Evolutionary conservation across 2,113 vertebrate genomes (phyloP).

Genomic region (Acrocephalus arundinaceus): DNA sequence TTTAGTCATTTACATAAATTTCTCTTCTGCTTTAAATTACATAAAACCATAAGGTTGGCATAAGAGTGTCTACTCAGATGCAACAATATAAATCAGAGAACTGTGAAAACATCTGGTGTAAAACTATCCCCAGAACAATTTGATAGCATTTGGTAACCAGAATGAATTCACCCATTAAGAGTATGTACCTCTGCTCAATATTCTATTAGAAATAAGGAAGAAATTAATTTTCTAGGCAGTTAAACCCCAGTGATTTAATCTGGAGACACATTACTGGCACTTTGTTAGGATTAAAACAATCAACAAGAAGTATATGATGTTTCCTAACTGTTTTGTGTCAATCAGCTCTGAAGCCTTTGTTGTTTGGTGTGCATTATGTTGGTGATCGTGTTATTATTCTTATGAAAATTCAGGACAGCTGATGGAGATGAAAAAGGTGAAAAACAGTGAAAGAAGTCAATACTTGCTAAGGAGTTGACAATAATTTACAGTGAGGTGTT

Average conservation of each 20-base stretch:
- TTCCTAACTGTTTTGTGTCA: not conserved
- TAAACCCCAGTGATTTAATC: conserved; percentile 27
- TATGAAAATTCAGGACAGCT: not conserved
- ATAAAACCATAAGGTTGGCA: not conserved
- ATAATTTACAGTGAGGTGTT: not conserved
- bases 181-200: conserved; percentile 1
- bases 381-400: not conserved
- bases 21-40: not conserved
- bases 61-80: not conserved
- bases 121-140: not conserved
- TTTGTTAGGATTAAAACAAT: not conserved
- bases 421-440: not conserved
- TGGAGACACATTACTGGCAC: not conserved
- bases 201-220: conserved; percentile 4
- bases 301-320: not conserved
- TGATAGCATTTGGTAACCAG: not conserved
- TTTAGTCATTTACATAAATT: not conserved
- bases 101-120: not conserved
- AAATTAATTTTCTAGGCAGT: conserved; percentile 33
- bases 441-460: not conserved
- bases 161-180: not conserved
- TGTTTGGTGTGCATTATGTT: not conserved
- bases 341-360: not conserved
- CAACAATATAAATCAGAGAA: not conserved
- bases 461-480: not conserved